Evolutionary conservation across 2,113 vertebrate genomes (phyloP).

Genomic region (Sitta europaea): DNA sequence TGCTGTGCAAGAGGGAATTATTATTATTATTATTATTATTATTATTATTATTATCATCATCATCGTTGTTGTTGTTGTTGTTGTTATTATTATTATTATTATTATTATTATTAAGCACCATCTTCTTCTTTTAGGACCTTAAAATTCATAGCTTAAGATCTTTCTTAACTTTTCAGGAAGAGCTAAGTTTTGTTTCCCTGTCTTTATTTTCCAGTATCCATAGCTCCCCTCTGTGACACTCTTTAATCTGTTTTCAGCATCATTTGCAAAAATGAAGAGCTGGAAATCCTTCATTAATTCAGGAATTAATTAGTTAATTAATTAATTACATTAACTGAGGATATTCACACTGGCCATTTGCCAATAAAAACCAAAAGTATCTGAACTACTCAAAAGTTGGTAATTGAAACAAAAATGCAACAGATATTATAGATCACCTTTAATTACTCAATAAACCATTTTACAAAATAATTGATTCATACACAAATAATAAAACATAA

Average conservation of each 20-base stretch:
- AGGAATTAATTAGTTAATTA: neutral
- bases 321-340: too few species aligned
- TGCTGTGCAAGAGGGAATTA: accelerated
- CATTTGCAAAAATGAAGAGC: neutral
- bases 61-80: too few species aligned
- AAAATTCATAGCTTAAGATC: neutral
- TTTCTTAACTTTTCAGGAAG: neutral
- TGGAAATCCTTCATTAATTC: neutral
- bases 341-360: neutral
- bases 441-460: neutral
- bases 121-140: neutral
- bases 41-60: neutral
- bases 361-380: neutral
- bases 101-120: too few species aligned
- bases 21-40: too few species aligned
- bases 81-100: too few species aligned
- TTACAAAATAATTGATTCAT: neutral
- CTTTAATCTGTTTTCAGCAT: neutral
- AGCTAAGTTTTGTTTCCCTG: neutral
- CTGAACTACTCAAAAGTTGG: neutral
- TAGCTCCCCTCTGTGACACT: neutral
- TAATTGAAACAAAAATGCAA: neutral
- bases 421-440: neutral
- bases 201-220: neutral
- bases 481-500: neutral